Evolutionary conservation across 2,888 invertebrate genomes (phyloP), one percentile per base, ranked within the genome.

Genomic region (Chromoteleia sp.): DNA sequence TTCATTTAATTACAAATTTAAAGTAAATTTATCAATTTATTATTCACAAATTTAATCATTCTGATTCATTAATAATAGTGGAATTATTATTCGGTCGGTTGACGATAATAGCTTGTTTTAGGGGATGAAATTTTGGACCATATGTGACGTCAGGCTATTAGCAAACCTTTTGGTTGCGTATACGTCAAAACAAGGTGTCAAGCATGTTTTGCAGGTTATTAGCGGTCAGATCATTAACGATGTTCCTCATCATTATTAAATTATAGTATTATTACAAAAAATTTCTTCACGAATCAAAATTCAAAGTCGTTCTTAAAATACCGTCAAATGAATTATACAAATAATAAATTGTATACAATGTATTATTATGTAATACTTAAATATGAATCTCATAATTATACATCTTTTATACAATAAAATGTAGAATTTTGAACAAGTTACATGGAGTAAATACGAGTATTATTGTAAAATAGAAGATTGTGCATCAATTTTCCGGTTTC

Each of bases 161-260:
- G 71, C 54, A 50, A 71, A 54, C 71, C 63, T 70, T 77, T 77
- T n/a, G 70, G 45, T 77, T 56, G 39, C 25, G 70, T 70, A 63
- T 50, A 71, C 78, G 78, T 71, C 78, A 78, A 78, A 78, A 78
- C 78, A 78, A 71, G 78, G 56, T 71, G 77, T 78, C 78, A 78
- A 65, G 78, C 58, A 41, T 78, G 78, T 78, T 78, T 77, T 78
- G 78, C 54, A 71, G 65, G 52, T 78, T 78, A 78, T 78, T 70
- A 78, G 78, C 59, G 78, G 78, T 73, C 67, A 58, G 78, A 73
- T 78, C 78, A 67, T 78, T 78, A 78, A 78, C 59, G 68, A 58
- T 71, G 71, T 61, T 68, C 29, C 58, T 30, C 68, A 29, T 59
- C 33, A 33, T 61, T 76, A 61, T 76, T 61, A 52, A 76, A 76